Conservation (phyloP, 2,797 vertebrate genomes). For the Gastrophryne carolinensis region DNA sequence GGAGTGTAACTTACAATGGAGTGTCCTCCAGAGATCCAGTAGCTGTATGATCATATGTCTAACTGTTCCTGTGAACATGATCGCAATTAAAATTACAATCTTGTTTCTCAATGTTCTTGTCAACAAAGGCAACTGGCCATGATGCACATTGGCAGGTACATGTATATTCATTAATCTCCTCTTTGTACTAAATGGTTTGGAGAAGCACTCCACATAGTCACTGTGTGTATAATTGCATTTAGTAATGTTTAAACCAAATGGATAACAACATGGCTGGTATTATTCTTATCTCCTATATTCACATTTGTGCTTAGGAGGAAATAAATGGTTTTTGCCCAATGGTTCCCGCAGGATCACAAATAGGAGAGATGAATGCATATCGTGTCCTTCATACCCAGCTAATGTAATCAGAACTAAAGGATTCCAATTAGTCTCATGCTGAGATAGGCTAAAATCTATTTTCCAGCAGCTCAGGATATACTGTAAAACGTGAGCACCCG, state of each 20-base stretch:
- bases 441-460: constrained; percentile 5
- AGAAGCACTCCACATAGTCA: no score
- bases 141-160: no score
- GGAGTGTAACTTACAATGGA: no score
- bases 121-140: no score
- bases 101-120: neutral
- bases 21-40: no score
- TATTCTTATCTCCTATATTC: neutral
- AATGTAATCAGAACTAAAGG: constrained; percentile 31
- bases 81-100: neutral
- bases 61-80: neutral
- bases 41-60: no score
- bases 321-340: constrained; percentile 4
- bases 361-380: neutral
- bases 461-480: constrained; percentile 6
- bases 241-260: constrained; percentile 4
- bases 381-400: constrained; percentile 8
- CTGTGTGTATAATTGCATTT: no score
- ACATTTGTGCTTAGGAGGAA: constrained; percentile 4
- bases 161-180: neutral
- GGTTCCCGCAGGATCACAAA: constrained; percentile 21
- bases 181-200: neutral
- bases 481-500: neutral
- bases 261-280: neutral
- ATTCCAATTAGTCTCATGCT: constrained; percentile 28